Conservation (phyloP, 2,113 vertebrate species). For the Heterotilapia buettikoferi region DNA sequence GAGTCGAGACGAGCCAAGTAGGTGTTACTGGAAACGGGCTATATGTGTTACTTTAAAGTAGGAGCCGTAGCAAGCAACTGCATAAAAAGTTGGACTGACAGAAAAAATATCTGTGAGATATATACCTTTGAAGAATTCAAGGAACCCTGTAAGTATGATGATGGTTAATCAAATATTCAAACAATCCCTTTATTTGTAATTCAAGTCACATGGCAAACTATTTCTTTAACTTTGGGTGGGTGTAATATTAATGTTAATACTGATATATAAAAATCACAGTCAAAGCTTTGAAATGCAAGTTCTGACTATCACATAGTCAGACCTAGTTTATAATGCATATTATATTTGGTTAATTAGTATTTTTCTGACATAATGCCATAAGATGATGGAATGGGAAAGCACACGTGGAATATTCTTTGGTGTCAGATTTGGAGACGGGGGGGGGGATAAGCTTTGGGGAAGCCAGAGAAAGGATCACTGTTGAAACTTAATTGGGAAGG, state of each 20-base stretch:
- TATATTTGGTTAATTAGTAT: constrained; percentile 16
- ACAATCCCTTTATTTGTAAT: background rate
- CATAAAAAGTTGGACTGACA: background rate
- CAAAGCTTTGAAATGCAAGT: background rate
- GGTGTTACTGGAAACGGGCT: background rate
- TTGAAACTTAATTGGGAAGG: constrained; percentile 54
- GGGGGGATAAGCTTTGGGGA: constrained; percentile 24
- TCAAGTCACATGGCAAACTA: background rate
- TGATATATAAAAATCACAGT: background rate
- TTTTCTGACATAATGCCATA: constrained; percentile 38
- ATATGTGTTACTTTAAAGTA: background rate
- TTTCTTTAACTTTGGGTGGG: background rate
- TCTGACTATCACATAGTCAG: background rate
- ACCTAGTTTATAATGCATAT: background rate
- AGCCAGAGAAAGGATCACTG: constrained; percentile 47
- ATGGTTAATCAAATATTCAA: background rate
- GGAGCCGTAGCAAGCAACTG: background rate
- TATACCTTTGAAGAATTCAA: background rate
- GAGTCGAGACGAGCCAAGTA: background rate
- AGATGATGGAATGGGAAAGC: constrained; percentile 17
- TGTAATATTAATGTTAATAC: background rate
- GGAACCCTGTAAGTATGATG: background rate
- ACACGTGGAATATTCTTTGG: constrained; percentile 38
- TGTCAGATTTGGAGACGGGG: constrained; percentile 33
- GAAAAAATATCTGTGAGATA: background rate